Conservation (phyloP, 2,888 invertebrate species). For the Eupithecia tripunctaria region DNA sequence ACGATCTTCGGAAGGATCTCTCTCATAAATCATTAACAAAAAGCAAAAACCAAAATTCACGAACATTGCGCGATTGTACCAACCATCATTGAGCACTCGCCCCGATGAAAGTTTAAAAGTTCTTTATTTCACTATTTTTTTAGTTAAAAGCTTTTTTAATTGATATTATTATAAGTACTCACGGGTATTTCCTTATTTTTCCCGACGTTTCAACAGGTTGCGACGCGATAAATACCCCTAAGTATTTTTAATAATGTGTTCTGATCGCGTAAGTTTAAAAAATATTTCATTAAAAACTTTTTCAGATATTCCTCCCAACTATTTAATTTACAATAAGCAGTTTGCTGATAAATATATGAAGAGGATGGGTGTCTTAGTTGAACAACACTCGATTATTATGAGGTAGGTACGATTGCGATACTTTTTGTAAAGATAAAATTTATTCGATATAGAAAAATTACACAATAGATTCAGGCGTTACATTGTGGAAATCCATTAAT, state of each 20-base stretch:
- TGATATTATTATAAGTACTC: too few species aligned
- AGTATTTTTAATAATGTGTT: too few species aligned
- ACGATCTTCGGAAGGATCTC: not conserved
- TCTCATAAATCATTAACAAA: not conserved
- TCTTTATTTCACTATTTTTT: too few species aligned
- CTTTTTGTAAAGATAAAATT: not conserved
- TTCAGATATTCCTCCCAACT: slow-evolving; percentile 52
- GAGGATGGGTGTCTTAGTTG: slow-evolving; percentile 62
- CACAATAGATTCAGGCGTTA: too few species aligned
- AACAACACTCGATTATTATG: slow-evolving; percentile 69
- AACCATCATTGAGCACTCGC: slow-evolving; percentile 32
- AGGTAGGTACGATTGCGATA: slow-evolving; percentile 53
- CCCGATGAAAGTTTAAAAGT: slow-evolving; percentile 25
- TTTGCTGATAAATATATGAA: slow-evolving; percentile 57
- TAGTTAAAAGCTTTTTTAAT: slow-evolving; percentile 35
- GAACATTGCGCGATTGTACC: slow-evolving; percentile 12
- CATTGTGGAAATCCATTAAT: too few species aligned
- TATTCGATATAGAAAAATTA: too few species aligned
- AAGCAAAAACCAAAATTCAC: not conserved
- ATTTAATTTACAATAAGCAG: slow-evolving; percentile 52
- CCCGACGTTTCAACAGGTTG: too few species aligned
- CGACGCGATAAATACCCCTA: too few species aligned
- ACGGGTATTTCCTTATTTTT: too few species aligned
- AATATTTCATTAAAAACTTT: too few species aligned
- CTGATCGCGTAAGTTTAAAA: too few species aligned